Evolutionary conservation across 2,888 invertebrate species (phyloP), one percentile per base, ranked within the genome.

Genomic region (Druceiella hillmani): DNA sequence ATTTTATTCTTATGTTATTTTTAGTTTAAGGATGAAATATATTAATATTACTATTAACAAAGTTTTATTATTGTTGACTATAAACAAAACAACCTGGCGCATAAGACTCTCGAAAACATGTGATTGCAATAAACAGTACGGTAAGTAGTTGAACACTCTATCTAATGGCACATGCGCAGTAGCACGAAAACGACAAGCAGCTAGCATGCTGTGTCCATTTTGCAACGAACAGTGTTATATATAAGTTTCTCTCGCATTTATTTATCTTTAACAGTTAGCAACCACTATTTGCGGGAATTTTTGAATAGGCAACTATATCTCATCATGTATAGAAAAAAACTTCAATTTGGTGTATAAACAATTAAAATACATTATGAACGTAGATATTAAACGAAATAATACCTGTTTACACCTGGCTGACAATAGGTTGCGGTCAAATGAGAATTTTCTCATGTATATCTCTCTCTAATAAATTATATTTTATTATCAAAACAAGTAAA

Each of bases 301-400:
- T 16, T 31, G 31, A 16, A 31, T 28, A 28, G 29, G 29, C 29
- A 28, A 14, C 29, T 28, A 28, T 28, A 28, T 28, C 29, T 28
- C 29, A 28, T 28, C 29, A 28, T 28, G 29, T 28, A 28, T 14
- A 16, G 29, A 28, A 28, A 28, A 16, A 28, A 28, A 15, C 16
- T 28, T 28, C 29, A 28, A 28, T 28, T 28, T 28, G 29, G 29
- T 28, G 16, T 28, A 16, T 28, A 28, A 15, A 28, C 14, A 14
- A 28, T 28, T 14, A 28, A 15, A 28, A 28, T 28, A 28, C 29
- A 28, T 28, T 28, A 28, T 28, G 29, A 28, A 28, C 29, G 29
- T 28, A 28, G 14, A 28, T 28, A 28, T 28, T 28, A 15, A 28
- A 28, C 29, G 29, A 28, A 28, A 28, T 28, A 15, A 28, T 28